Conservation (phyloP, 2,888 invertebrate genomes). For the Andrena camellia region DNA sequence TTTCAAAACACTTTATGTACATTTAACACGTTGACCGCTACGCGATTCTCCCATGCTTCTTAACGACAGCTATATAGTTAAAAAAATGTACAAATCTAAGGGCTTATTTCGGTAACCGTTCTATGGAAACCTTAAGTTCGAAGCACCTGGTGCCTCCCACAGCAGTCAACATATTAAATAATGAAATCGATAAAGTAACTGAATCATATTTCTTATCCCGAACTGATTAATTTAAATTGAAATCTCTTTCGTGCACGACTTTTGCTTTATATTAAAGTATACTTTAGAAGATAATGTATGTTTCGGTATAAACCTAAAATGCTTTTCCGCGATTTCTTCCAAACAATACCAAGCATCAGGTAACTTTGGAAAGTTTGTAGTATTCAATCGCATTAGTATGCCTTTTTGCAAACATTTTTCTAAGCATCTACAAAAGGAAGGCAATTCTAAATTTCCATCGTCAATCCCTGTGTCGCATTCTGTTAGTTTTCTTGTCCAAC, state of each 20-base stretch:
- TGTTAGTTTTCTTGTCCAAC: conserved; percentile 84
- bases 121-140: no score
- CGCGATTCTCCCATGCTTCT: no score
- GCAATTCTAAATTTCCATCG: conserved; percentile 86
- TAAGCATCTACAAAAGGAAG: conserved; percentile 86
- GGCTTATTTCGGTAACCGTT: no score
- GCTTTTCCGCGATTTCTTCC: conserved; percentile 84
- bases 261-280: background rate
- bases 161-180: background rate
- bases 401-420: conserved; percentile 88
- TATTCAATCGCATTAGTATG: conserved; percentile 83
- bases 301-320: conserved; percentile 69
- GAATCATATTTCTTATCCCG: background rate
- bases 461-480: conserved; percentile 83
- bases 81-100: no score
- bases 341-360: conserved; percentile 87
- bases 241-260: background rate
- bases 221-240: background rate
- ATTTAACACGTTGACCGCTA: background rate
- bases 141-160: no score
- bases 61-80: no score
- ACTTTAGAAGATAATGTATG: conserved; percentile 3
- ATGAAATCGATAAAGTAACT: background rate
- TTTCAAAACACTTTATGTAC: background rate
- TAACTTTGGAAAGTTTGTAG: conserved; percentile 84